Conservation (phyloP, 2,113 vertebrate species). For the Melanostigma gelatinosum region DNA sequence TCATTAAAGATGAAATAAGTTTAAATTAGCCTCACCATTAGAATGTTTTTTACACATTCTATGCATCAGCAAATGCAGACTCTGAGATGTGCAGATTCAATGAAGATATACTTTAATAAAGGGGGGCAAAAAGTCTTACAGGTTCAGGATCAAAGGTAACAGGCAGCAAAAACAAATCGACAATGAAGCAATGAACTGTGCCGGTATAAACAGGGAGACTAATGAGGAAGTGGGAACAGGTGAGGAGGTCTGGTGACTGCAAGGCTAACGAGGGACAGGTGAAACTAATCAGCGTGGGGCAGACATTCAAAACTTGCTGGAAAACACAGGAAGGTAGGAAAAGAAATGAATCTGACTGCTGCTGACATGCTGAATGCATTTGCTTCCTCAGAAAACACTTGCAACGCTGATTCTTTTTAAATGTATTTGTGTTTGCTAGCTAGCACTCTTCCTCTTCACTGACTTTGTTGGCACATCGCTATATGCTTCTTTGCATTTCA, state of each 20-base stretch:
- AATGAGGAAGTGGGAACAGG: constrained; percentile 1
- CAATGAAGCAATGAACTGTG: not conserved
- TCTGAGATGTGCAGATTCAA: not conserved
- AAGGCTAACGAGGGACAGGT: constrained; percentile 1
- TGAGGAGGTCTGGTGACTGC: not conserved
- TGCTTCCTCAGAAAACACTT: not conserved
- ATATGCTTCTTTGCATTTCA: not conserved
- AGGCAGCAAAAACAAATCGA: not conserved
- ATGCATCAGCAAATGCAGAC: not conserved
- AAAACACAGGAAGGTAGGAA: not conserved
- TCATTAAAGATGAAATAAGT: not conserved
- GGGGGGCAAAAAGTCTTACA: not conserved
- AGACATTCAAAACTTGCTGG: not conserved
- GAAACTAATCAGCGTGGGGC: not conserved
- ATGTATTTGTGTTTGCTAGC: not conserved
- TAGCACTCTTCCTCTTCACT: not conserved
- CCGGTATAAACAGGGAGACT: not conserved
- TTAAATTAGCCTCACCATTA: not conserved
- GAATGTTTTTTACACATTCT: not conserved
- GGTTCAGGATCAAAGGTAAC: not conserved
- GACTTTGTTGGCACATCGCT: not conserved
- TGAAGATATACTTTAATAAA: not conserved
- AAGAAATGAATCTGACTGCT: not conserved
- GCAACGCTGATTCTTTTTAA: not conserved
- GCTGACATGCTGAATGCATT: not conserved